Evolutionary conservation across 2,888 invertebrate species (phyloP).

Genomic region (Eledone cirrhosa): DNA sequence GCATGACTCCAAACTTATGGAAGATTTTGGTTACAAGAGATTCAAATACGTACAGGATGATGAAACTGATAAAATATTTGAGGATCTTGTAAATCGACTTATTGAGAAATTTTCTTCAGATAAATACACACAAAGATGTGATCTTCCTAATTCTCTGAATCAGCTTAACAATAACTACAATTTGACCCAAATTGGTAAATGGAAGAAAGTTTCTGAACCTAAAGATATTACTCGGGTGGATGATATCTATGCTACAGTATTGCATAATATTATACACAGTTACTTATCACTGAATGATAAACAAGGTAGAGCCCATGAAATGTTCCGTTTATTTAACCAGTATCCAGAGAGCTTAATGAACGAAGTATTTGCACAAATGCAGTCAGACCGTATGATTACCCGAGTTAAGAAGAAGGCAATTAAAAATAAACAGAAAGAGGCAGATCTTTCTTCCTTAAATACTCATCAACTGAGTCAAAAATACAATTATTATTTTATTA

Average conservation of each 20-base stretch:
- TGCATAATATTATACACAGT: slow-evolving; percentile 70
- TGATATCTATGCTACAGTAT: slow-evolving; percentile 23
- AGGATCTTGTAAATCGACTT: slow-evolving; percentile 38
- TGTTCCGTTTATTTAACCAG: slow-evolving; percentile 78
- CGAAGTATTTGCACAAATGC: slow-evolving; percentile 73
- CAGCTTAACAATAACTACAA: slow-evolving; percentile 31
- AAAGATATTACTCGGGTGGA: slow-evolving; percentile 16
- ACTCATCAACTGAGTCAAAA: slow-evolving; percentile 29
- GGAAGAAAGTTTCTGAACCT: not conserved
- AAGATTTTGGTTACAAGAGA: slow-evolving; percentile 37
- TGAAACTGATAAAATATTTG: slow-evolving; percentile 35
- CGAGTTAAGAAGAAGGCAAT: not conserved
- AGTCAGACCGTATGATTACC: slow-evolving; percentile 73
- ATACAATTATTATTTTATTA: slow-evolving; percentile 45
- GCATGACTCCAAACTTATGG: slow-evolving; percentile 68
- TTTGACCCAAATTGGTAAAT: not conserved
- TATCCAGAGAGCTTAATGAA: slow-evolving; percentile 76
- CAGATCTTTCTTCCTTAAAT: slow-evolving; percentile 15
- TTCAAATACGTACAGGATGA: slow-evolving; percentile 36
- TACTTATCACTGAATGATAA: slow-evolving; percentile 74
- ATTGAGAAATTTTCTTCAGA: slow-evolving; percentile 32
- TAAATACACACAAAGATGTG: not conserved
- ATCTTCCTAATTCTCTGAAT: slow-evolving; percentile 27
- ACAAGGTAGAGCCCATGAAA: slow-evolving; percentile 74
- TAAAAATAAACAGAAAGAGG: slow-evolving; percentile 7